Evolutionary conservation across 2,888 invertebrate genomes (phyloP), one percentile per base, ranked within the genome.

Genomic region (Plebejus melissa): DNA sequence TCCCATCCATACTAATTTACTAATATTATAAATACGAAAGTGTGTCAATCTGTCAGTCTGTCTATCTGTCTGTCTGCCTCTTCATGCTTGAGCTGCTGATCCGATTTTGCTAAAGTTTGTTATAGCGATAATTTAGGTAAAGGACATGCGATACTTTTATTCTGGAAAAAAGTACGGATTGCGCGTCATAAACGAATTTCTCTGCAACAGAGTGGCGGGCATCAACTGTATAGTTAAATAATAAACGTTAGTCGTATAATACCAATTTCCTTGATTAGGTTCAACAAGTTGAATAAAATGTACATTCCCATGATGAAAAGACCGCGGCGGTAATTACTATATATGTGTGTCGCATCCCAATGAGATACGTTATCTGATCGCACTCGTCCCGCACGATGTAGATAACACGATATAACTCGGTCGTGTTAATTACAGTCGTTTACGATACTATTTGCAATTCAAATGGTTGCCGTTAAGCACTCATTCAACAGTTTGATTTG

Each of bases 211-310:
- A 41, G 41, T 41, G 6, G 6, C 3, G 41, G 41, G 7, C 2
- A 16, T 16, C 11, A 54, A 16, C 50, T 50, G 22, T 22, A 22
- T 22, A 50, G 4, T 41, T 7, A 41, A 7, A 7, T 6, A 41
- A 41, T 13, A 58, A 58, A 58, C 7, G 22, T 58, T 58, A 11
- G 58, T 22, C 58, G 13, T 60, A 22, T 28, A 60, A 22, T 60
- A 60, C 22, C 22, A 60, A 60, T 60, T 22, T 9, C 9, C 32
- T 32, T 36, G 65, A 65, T 65, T 65, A 4, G 65, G 5, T 65
- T 65, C 65, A 65, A 65, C 65, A 65, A 65, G 65, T 36, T 65
- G 65, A 65, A 65, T 36, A 36, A 65, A 65, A 32, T 32, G 65
- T 65, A 60, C 22, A 9, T 28, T 65, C 11, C 4, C 5, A 65